Evolutionary conservation across 2,797 vertebrate species (phyloP).

Genomic region (Pangasius djambal): DNA sequence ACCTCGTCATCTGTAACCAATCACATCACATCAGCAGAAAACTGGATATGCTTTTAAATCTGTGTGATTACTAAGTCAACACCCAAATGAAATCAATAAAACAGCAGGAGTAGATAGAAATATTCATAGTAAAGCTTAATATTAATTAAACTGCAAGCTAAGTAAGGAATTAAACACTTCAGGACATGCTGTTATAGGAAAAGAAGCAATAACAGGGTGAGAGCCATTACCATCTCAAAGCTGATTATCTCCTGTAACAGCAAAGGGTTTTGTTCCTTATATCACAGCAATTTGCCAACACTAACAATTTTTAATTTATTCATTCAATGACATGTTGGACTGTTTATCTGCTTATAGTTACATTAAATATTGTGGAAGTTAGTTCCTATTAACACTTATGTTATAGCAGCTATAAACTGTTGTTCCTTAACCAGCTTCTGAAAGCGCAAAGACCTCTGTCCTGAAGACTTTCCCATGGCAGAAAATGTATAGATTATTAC

Average conservation of each 20-base stretch:
- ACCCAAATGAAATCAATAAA: not conserved
- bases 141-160: not conserved
- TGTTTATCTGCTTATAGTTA: not conserved
- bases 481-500: not conserved
- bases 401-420: not conserved
- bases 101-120: not conserved
- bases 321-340: not conserved
- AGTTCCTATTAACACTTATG: not conserved
- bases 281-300: not conserved
- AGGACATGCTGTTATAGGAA: not conserved
- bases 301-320: not conserved
- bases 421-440: not conserved
- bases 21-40: conserved; percentile 51
- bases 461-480: not conserved
- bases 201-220: not conserved
- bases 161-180: not conserved
- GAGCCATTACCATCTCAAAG: not conserved
- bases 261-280: not conserved
- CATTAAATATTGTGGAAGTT: not conserved
- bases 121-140: not conserved
- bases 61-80: not conserved
- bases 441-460: not conserved
- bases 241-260: not conserved
- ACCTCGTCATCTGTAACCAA: conserved; percentile 90
- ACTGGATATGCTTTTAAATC: not conserved